Evolutionary conservation across 2,797 vertebrate genomes (phyloP).

Genomic region (Anguilla marmorata): DNA sequence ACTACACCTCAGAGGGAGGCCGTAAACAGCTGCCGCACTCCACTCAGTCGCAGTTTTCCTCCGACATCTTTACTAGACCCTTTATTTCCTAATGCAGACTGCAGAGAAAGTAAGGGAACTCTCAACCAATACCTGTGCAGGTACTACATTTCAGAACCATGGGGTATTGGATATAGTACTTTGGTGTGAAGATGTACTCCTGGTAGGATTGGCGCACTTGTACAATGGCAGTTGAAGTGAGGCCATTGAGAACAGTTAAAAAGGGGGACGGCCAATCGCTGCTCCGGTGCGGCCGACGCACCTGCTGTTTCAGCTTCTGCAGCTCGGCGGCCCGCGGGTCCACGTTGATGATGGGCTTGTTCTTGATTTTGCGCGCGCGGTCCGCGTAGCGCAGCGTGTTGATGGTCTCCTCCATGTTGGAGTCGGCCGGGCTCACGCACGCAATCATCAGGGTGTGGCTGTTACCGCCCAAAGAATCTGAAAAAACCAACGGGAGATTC

Average conservation of each 20-base stretch:
- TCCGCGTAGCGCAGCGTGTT: conserved; percentile 94
- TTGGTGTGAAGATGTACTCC: too few relatives aligned
- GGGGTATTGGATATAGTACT: too few relatives aligned
- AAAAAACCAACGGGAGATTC: background rate
- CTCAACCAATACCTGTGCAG: too few relatives aligned
- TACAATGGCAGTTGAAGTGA: background rate
- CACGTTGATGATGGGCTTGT: conserved; percentile 89
- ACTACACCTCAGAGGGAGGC: background rate
- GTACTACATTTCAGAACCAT: too few relatives aligned
- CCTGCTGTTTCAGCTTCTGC: conserved; percentile 85
- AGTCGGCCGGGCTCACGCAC: conserved; percentile 93
- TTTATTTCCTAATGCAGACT: background rate
- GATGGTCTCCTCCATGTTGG: conserved; percentile 94
- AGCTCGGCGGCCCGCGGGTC: conserved; percentile 87
- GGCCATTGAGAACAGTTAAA: background rate
- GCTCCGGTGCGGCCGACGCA: conserved; percentile 49
- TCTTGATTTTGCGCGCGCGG: conserved; percentile 96
- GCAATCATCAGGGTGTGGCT: conserved; percentile 97
- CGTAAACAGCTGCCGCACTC: background rate
- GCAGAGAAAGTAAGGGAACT: background rate
- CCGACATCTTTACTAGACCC: background rate
- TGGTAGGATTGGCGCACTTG: background rate
- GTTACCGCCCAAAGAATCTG: conserved; percentile 94
- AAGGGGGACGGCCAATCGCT: background rate
- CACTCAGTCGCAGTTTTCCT: background rate